Evolutionary conservation across 2,888 invertebrate genomes (phyloP).

Genomic region (Clanis bilineata): DNA sequence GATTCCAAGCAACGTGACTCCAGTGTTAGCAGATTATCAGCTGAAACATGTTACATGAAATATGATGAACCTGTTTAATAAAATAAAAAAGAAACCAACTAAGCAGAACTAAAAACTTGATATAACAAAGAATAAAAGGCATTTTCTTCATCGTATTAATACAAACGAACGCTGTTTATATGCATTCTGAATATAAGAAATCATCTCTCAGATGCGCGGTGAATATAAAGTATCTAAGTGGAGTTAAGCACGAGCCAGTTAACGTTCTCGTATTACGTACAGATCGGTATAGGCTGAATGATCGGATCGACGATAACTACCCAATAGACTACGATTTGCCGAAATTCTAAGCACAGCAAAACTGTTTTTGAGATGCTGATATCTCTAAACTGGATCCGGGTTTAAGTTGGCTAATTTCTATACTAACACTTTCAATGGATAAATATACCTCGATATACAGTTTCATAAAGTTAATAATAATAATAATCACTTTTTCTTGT

Average conservation of each 20-base stretch:
- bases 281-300: slow-evolving; percentile 20
- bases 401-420: not conserved
- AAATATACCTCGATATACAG: not conserved
- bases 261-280: not conserved
- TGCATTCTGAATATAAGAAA: slow-evolving; percentile 27
- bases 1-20: too few relatives aligned
- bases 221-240: slow-evolving; percentile 46
- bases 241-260: not conserved
- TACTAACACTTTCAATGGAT: not conserved
- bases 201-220: slow-evolving; percentile 44
- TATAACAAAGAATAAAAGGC: too few relatives aligned
- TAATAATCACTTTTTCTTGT: too few relatives aligned
- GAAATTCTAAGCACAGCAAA: slow-evolving; percentile 9
- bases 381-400: slow-evolving; percentile 31
- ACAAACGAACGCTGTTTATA: too few relatives aligned
- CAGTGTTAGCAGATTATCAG: too few relatives aligned
- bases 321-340: slow-evolving; percentile 19
- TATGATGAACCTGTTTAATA: too few relatives aligned
- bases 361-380: slow-evolving; percentile 16
- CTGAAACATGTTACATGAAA: too few relatives aligned
- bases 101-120: too few relatives aligned
- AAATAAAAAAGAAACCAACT: too few relatives aligned
- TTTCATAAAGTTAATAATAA: too few relatives aligned
- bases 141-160: too few relatives aligned
- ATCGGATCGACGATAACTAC: slow-evolving; percentile 41